phyloP scores from a whole-genome alignment of 2,113 vertebrate species.

The Erinaceus europaeus region DNA sequence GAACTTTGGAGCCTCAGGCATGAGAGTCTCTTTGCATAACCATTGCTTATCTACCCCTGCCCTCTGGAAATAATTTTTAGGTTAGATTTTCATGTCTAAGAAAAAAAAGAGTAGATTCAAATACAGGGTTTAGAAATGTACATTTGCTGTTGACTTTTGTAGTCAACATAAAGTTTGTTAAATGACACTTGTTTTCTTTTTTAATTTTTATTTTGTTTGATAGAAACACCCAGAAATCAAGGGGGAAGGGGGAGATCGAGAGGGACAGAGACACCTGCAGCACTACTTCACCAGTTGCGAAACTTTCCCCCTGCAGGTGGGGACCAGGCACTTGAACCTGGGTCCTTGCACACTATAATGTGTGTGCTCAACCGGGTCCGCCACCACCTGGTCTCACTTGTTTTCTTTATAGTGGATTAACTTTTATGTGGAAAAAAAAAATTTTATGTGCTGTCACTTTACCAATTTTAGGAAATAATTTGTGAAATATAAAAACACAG shows the following conservation, averaged over 20 bases:
- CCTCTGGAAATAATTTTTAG: not conserved
- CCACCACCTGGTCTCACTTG: not conserved
- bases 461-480: constrained; percentile 15
- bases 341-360: too few relatives aligned
- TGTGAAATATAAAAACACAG: not conserved
- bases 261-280: too few relatives aligned
- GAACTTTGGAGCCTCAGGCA: too few relatives aligned
- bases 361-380: not conserved
- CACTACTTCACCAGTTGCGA: too few relatives aligned
- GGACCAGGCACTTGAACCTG: not conserved
- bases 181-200: not conserved
- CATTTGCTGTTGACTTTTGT: not conserved
- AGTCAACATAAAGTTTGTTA: not conserved
- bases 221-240: too few relatives aligned
- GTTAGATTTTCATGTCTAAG: not conserved
- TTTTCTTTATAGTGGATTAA: not conserved
- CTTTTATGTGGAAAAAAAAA: too few relatives aligned
- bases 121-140: not conserved
- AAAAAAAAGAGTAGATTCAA: not conserved
- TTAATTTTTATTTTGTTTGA: not conserved
- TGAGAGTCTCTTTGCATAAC: too few relatives aligned
- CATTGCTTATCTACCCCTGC: too few relatives aligned
- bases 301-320: not conserved
- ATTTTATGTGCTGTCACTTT: not conserved
- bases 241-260: too few relatives aligned